Conservation (phyloP, 1,140 invertebrate species). For the Drosophila willistoni region DNA sequence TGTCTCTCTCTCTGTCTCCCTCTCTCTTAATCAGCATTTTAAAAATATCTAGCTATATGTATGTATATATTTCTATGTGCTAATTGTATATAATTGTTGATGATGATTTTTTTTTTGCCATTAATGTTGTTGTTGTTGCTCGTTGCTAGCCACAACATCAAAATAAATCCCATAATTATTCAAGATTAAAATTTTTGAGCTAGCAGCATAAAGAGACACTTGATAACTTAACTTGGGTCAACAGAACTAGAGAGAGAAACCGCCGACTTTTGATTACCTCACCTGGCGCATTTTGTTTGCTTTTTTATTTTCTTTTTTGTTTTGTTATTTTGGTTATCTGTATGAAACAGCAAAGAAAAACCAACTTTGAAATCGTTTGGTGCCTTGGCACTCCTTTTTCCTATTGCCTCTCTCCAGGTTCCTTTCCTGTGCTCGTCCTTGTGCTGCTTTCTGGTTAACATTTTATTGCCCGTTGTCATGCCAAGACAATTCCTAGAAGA, state of each 20-base stretch:
- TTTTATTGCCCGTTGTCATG: constrained; percentile 35
- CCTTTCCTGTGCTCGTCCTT: constrained; percentile 11
- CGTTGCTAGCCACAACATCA: constrained; percentile 18
- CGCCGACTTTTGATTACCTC: constrained; percentile 35
- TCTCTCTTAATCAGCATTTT: constrained; percentile 48
- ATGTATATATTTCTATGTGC: constrained; percentile 20
- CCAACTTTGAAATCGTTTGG: not conserved
- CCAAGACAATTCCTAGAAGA: not conserved
- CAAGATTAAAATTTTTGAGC: constrained; percentile 59
- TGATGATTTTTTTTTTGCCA: constrained; percentile 7
- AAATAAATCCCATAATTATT: constrained; percentile 52
- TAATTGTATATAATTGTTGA: constrained; percentile 64
- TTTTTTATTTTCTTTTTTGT: not conserved
- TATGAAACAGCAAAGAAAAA: constrained; percentile 3
- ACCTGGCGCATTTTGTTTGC: constrained; percentile 21
- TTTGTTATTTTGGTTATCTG: constrained; percentile 23
- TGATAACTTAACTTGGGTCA: constrained; percentile 35
- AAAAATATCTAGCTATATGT: constrained; percentile 41
- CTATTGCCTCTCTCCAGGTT: not conserved
- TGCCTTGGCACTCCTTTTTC: not conserved
- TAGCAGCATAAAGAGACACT: constrained; percentile 15
- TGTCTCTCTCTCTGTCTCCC: not conserved
- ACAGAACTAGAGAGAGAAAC: not conserved
- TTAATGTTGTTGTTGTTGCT: constrained; percentile 2
- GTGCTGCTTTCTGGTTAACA: not conserved